Evolutionary conservation across 2,797 vertebrate genomes (phyloP).

Genomic region (Jordanella pulchra): DNA sequence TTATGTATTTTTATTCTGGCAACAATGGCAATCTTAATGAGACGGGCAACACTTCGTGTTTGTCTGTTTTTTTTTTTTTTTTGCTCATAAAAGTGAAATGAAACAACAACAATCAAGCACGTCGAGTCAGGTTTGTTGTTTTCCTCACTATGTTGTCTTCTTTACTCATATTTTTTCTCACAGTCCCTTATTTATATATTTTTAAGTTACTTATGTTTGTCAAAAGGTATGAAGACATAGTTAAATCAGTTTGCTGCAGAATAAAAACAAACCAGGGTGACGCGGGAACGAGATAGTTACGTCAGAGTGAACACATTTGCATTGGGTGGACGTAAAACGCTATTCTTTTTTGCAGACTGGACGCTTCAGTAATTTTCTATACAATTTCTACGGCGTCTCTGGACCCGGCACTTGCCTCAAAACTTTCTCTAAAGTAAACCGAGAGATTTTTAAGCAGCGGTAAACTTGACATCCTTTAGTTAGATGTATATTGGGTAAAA

Average conservation of each 20-base stretch:
- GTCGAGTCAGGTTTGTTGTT: neutral
- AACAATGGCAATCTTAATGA: neutral
- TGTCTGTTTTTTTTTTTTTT: too few species aligned
- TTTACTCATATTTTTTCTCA: neutral
- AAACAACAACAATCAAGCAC: too few species aligned
- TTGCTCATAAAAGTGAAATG: too few species aligned
- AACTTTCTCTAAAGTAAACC: slow-evolving; percentile 14
- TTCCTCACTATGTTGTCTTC: neutral
- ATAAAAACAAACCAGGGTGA: slow-evolving; percentile 42
- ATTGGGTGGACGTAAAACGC: slow-evolving; percentile 42
- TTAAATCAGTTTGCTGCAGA: neutral
- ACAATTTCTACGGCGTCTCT: slow-evolving; percentile 19
- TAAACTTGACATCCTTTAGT: slow-evolving; percentile 50
- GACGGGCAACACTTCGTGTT: too few species aligned
- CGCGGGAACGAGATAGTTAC: slow-evolving; percentile 37
- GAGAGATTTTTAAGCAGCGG: slow-evolving; percentile 35
- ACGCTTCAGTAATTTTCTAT: slow-evolving; percentile 32
- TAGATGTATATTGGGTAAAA: slow-evolving; percentile 48
- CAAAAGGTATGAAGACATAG: neutral
- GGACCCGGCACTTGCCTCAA: slow-evolving; percentile 8
- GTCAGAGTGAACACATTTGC: slow-evolving; percentile 63
- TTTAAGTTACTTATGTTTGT: neutral
- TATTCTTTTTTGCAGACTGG: slow-evolving; percentile 27
- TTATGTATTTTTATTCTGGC: neutral
- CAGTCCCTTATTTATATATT: neutral